Evolutionary conservation across 1,140 invertebrate genomes (phyloP).

Genomic region (Conus betulinus): DNA sequence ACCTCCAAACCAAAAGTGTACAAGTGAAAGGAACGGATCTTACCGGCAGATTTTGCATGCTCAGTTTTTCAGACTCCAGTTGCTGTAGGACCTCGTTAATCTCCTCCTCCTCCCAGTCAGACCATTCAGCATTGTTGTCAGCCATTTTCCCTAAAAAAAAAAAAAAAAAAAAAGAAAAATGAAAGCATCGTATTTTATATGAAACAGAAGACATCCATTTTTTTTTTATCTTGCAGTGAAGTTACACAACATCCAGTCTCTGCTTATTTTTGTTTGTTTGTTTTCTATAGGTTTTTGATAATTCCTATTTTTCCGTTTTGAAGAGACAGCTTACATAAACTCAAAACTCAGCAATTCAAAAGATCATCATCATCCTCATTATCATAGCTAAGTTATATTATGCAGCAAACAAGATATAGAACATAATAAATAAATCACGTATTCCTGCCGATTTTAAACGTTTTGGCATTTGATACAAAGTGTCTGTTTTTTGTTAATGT

Average conservation of each 20-base stretch:
- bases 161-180: background rate
- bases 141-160: background rate
- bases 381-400: background rate
- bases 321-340: background rate
- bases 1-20: too few species aligned
- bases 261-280: too few species aligned
- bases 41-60: too few species aligned
- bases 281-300: too few species aligned
- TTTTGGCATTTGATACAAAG: too few species aligned
- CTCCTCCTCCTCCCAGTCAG: constrained; percentile 11
- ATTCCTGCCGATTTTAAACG: too few species aligned
- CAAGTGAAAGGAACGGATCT: background rate
- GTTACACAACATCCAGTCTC: too few species aligned
- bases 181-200: background rate
- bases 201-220: background rate
- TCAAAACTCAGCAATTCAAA: background rate
- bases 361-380: background rate
- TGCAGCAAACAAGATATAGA: background rate
- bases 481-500: too few species aligned
- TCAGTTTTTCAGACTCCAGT: background rate
- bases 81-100: background rate
- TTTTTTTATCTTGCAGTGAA: background rate
- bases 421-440: background rate
- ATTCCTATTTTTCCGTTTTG: background rate
- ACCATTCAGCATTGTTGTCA: background rate